Base-by-base conservation (phyloP, 2,797 vertebrate species). In the Xerus rutilus region DNA sequence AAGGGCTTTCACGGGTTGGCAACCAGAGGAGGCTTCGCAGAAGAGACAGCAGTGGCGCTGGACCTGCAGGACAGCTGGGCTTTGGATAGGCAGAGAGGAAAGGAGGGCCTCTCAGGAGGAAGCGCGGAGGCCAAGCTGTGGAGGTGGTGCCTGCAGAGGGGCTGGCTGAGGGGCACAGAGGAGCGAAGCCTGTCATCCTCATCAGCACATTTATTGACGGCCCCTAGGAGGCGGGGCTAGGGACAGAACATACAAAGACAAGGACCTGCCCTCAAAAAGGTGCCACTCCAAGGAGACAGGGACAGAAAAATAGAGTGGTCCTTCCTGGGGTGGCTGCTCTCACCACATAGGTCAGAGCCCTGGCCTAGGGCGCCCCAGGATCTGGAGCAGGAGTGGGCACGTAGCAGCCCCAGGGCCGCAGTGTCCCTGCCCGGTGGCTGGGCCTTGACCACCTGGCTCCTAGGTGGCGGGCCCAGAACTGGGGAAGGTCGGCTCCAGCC, bases 211-310 rank as follows among this genome's bases (percentile, higher is more conserved):
- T 98, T 98, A 98, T 98, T 98, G 97, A 98, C 97, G 96, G 97
- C 97, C 97, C 97, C 97, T 96, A 91, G 95, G 95, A 96, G 86
- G 96, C 25, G 96, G 97, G 97, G 97, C 97, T 97, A 89, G 96
- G 96, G 97, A 98, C 97, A 97, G 96, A 97, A 98, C 97, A 96
- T 97, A 98, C 97, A 98, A 98, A 98, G 97, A 98, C 97, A 98
- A 98, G 97, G 97, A 97, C 97, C 97, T 97, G 97, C 97, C 97
- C 97, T 97, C 97, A 96, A 95, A 97, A 97, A 97, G 97, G 3
- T 97, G 97, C 97, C 97, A 98, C 97, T 97, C 97, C 97, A 97
- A 96, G 97, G 97, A 97, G 97, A 98, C 81, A 20, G 96, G 95
- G 97, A 97, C 97, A 97, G 96, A 98, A 98, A 98, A 98, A 97